Conservation (phyloP, 2,113 vertebrate species). For the Oryzias woworae region DNA sequence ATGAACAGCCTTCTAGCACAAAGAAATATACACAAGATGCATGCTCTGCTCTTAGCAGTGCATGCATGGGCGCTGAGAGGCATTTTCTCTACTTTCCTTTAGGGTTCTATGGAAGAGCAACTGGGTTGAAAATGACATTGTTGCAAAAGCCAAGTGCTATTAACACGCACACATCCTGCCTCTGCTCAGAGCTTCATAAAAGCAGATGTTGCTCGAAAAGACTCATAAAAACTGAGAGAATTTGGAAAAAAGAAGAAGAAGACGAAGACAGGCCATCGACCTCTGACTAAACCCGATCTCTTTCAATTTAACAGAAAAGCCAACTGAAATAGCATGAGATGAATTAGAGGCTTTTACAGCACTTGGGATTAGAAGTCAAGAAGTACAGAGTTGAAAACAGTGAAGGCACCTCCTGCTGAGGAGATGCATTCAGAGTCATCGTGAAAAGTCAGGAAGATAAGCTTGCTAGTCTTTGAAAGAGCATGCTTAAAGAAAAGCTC, state of each 20-base stretch:
- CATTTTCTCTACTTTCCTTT: constrained; percentile 58
- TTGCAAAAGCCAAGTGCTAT: constrained; percentile 73
- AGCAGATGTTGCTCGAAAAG: constrained; percentile 80
- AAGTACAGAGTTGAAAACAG: constrained; percentile 47
- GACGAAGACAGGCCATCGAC: constrained; percentile 62
- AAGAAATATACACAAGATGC: constrained; percentile 62
- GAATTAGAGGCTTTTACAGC: constrained; percentile 57
- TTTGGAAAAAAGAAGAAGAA: constrained; percentile 55
- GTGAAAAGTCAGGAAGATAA: constrained; percentile 69
- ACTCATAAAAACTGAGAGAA: constrained; percentile 50
- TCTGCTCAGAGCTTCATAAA: constrained; percentile 67
- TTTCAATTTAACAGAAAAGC: constrained; percentile 47
- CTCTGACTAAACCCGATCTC: constrained; percentile 65
- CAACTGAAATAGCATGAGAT: constrained; percentile 57
- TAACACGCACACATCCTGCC: constrained; percentile 73
- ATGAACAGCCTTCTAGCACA: constrained; percentile 68
- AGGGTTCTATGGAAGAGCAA: constrained; percentile 67
- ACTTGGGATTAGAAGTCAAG: constrained; percentile 57
- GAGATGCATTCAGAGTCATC: constrained; percentile 63
- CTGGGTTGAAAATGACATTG: constrained; percentile 75
- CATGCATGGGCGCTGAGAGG: constrained; percentile 63
- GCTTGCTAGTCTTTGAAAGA: constrained; percentile 67
- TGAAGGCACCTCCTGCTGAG: constrained; percentile 54
- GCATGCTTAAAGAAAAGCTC: constrained; percentile 52
- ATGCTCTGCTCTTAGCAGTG: constrained; percentile 45